Evolutionary conservation across 2,888 invertebrate genomes (phyloP).

Genomic region (Hyalella azteca): DNA sequence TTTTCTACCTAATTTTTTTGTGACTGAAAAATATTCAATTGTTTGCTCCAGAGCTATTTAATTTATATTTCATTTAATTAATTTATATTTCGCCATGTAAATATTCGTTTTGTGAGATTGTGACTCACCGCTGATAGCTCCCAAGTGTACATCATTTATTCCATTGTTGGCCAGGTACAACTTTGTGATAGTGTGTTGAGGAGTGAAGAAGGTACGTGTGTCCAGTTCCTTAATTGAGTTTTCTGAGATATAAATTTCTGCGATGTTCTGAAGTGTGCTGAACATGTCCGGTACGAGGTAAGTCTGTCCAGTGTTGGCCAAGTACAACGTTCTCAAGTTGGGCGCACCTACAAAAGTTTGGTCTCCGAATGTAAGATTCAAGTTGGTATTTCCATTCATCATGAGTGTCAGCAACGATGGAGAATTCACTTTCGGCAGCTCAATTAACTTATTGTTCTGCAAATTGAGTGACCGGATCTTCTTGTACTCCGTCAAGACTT

Average conservation of each 20-base stretch:
- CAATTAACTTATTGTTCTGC: not conserved
- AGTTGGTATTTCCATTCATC: conserved; percentile 5
- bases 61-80: too few species aligned
- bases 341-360: not conserved
- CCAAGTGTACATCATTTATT: not conserved
- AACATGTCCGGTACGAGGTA: conserved; percentile 12
- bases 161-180: not conserved
- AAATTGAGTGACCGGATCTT: not conserved
- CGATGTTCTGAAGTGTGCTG: not conserved
- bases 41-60: too few species aligned
- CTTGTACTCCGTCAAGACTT: conserved; percentile 4
- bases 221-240: conserved; percentile 11
- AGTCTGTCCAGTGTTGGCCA: not conserved
- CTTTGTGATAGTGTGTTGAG: not conserved
- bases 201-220: not conserved
- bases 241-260: not conserved
- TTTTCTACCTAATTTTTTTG: too few species aligned
- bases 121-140: not conserved
- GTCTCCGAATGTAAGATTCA: not conserved
- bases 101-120: not conserved
- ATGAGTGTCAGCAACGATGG: not conserved
- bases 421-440: not conserved
- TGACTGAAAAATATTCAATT: too few species aligned
- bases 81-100: too few species aligned
- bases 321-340: not conserved